These are phyloP conservation scores for Limosa lapponica DNA, from an alignment of 2,797 vertebrate genomes.

Conservation along the genomic window DNA sequence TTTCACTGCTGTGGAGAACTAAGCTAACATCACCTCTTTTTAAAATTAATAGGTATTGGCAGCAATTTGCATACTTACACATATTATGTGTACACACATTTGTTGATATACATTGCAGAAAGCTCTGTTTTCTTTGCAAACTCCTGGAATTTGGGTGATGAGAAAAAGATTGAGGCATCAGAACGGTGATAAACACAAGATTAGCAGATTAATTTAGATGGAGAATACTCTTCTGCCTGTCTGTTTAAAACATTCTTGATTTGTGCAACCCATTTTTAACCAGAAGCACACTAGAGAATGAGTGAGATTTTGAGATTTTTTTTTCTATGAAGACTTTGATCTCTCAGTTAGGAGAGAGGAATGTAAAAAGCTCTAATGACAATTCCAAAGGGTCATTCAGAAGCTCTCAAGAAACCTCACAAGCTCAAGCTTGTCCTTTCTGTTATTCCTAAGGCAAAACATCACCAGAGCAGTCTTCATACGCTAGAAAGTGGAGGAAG, in stretches of 20 bases:
- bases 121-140: background rate
- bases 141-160: background rate
- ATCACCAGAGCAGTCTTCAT: background rate
- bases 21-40: background rate
- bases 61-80: background rate
- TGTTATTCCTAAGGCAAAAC: background rate
- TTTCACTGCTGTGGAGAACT: background rate
- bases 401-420: background rate
- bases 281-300: background rate
- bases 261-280: background rate
- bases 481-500: background rate
- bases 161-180: background rate
- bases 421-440: background rate
- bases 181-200: background rate
- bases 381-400: background rate
- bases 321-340: background rate
- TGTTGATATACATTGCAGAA: background rate
- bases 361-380: background rate
- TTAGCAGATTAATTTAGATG: background rate
- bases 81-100: accelerated
- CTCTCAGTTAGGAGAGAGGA: background rate
- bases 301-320: background rate
- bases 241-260: background rate
- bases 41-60: background rate
- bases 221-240: background rate